Evolutionary conservation across 1,140 invertebrate species (phyloP).

Genomic region (Meteorus sp.): DNA sequence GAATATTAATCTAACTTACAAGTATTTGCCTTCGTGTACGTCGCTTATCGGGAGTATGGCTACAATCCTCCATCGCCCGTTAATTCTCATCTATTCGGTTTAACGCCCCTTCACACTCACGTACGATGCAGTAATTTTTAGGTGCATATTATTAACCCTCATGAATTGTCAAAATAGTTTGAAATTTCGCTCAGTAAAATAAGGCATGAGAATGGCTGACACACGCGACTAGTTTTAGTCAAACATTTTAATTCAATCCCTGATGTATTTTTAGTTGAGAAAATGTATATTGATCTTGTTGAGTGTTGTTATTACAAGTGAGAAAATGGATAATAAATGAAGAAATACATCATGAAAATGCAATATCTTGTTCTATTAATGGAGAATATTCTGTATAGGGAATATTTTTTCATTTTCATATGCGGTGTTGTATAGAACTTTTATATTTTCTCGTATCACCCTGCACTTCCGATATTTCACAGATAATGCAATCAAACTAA

Average conservation of each 20-base stretch:
- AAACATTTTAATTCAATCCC: neutral
- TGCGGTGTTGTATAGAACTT: no score
- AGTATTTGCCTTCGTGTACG: neutral
- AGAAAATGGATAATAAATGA: no score
- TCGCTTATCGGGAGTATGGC: neutral
- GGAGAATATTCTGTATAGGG: no score
- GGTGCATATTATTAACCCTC: neutral
- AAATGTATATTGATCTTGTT: no score
- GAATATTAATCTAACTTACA: no score
- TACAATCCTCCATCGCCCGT: neutral
- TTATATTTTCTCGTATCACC: neutral
- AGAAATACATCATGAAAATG: no score
- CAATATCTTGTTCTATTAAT: no score
- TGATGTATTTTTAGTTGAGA: no score
- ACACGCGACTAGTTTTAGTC: slow-evolving; percentile 5
- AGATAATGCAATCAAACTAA: no score
- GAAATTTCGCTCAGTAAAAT: neutral
- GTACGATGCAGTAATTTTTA: neutral
- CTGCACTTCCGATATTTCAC: neutral
- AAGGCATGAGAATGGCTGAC: slow-evolving; percentile 1
- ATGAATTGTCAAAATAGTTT: neutral
- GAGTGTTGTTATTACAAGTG: no score
- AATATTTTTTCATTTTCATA: no score
- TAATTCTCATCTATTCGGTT: neutral
- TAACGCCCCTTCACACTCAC: neutral